Conservation (phyloP, 2,888 invertebrate genomes). For the Latrodectus elegans region DNA sequence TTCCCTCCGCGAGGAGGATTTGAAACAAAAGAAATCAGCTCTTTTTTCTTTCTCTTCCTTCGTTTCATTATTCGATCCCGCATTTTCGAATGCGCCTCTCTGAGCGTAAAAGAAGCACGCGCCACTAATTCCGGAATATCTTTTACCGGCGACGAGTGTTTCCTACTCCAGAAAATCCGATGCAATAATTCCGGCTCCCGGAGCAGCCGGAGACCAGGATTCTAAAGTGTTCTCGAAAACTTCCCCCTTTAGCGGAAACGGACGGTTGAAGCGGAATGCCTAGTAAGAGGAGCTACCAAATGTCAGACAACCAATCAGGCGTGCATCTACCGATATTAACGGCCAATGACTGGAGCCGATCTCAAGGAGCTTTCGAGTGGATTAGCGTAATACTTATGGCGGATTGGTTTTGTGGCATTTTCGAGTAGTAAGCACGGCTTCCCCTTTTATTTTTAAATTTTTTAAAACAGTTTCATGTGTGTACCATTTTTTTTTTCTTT, state of each 20-base stretch:
- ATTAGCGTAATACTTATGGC: conserved; percentile 66
- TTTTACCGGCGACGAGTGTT: conserved; percentile 47
- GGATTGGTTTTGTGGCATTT: conserved; percentile 68
- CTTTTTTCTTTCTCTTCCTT: conserved; percentile 26
- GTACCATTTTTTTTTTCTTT: conserved; percentile 6
- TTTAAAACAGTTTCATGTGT: neutral
- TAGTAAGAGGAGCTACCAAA: conserved; percentile 47
- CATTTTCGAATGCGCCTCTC: conserved; percentile 13
- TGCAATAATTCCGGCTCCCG: conserved; percentile 67
- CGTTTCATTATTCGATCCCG: conserved; percentile 55
- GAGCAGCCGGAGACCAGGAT: conserved; percentile 20
- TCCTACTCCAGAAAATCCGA: conserved; percentile 64
- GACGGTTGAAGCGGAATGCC: conserved; percentile 58
- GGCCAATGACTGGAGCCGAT: conserved; percentile 51
- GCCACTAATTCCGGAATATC: conserved; percentile 66
- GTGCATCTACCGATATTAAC: conserved; percentile 54
- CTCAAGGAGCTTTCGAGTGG: conserved; percentile 61
- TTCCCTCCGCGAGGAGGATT: conserved; percentile 27
- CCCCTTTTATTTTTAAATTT: conserved; percentile 24
- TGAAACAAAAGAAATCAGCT: conserved; percentile 64
- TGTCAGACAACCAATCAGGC: conserved; percentile 66
- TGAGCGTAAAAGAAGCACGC: conserved; percentile 63
- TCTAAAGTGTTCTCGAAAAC: conserved; percentile 69
- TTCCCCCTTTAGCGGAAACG: conserved; percentile 56
- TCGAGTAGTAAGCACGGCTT: conserved; percentile 65